phyloP scores from a whole-genome alignment of 2,113 vertebrate species.

The Cephalopholis sonnerati region DNA sequence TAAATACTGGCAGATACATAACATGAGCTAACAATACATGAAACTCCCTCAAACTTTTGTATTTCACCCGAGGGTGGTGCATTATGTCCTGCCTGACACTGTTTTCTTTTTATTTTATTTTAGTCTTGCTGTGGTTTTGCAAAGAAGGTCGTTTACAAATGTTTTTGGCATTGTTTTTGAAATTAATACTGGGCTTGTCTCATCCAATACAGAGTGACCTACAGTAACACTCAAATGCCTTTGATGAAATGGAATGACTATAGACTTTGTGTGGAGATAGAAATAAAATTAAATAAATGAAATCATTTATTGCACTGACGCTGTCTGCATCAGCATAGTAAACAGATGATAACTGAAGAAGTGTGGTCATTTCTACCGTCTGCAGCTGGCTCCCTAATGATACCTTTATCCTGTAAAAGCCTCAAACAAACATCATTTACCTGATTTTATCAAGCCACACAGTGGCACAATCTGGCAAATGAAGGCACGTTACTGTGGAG shows the following conservation, averaged over 20 bases:
- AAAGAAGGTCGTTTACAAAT: background rate
- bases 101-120: background rate
- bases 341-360: background rate
- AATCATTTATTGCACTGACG: no score
- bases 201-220: background rate
- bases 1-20: background rate
- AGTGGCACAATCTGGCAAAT: conserved; percentile 39
- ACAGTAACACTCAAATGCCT: background rate
- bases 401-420: conserved; percentile 35
- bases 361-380: background rate
- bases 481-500: conserved; percentile 43
- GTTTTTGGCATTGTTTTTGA: background rate
- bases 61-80: no score
- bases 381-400: conserved; percentile 21
- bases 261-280: background rate
- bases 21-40: no score
- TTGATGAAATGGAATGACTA: background rate
- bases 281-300: background rate
- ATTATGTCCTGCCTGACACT: no score
- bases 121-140: background rate
- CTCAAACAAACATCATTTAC: conserved; percentile 45
- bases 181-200: background rate
- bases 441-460: conserved; percentile 41
- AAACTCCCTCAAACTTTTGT: no score
- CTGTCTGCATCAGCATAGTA: background rate